Conservation (phyloP, 2,888 invertebrate genomes). For the Drosophila nigritarsus region DNA sequence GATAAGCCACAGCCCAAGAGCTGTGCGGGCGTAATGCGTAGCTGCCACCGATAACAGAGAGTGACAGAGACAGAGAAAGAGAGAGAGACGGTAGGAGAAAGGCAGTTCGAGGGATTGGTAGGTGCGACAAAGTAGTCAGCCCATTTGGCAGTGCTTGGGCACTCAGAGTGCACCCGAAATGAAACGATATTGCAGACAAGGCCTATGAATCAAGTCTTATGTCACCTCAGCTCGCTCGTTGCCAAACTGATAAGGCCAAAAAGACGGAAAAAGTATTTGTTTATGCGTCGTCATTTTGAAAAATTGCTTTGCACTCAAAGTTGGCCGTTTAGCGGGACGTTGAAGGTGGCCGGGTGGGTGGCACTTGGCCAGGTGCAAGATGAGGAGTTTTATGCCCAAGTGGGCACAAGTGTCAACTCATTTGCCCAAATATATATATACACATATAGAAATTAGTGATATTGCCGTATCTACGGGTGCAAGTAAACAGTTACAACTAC, state of each 20-base stretch:
- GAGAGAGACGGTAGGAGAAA: not conserved
- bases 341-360: not conserved
- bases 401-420: constrained; percentile 69
- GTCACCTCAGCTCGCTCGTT: constrained; percentile 31
- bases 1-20: constrained; percentile 46
- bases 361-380: constrained; percentile 39
- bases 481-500: constrained; percentile 23
- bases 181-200: not conserved
- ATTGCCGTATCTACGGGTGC: constrained; percentile 56
- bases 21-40: constrained; percentile 70
- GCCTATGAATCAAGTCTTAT: constrained; percentile 45
- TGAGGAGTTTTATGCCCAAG: constrained; percentile 49
- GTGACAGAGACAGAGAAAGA: not conserved
- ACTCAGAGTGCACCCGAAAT: constrained; percentile 52
- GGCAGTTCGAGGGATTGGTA: too few species aligned
- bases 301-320: constrained; percentile 69
- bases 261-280: constrained; percentile 53
- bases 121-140: too few species aligned
- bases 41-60: constrained; percentile 50
- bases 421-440: constrained; percentile 24
- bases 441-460: constrained; percentile 23
- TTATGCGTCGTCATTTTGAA: constrained; percentile 59
- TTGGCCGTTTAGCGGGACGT: constrained; percentile 7
- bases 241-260: constrained; percentile 54
- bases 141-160: constrained; percentile 27